Base-by-base conservation (phyloP, 2,888 invertebrate genomes). In the Ommatoiulus sabulosus region DNA sequence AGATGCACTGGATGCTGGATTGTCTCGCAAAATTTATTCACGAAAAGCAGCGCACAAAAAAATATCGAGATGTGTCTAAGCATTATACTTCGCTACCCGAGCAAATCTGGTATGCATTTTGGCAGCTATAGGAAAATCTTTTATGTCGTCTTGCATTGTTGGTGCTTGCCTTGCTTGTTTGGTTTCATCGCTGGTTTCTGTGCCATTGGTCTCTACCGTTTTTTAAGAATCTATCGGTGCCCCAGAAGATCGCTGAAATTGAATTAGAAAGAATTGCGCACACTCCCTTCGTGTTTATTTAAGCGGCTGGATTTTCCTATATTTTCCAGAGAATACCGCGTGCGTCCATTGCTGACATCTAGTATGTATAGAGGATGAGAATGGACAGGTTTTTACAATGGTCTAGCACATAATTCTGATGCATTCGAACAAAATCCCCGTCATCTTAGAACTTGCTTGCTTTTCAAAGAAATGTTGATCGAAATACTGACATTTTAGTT, bases 11-110 rank as follows among this genome's bases (percentile, higher is more conserved):
- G 72, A 72, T 72, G 72, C 72, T 72, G 72, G 72, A 72, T 72
- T 72, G 72, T 72, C 72, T 72, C 5, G 72, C 72, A 24, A 72
- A 72, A 72, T 72, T 72, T 72, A 72, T 72, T 72, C 72, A 72
- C 20, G 72, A 72, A 72, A 63, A 63, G 63, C 20, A 63, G n/a
- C 20, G 63, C 20, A n/a, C 17, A 17, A 72, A 72, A 72, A 72
- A 72, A 72, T 24, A 72, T 0, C 72, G 72, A 72, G 72, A 72
- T 72, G 72, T 72, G 20, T 72, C 24, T 63, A 15, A 20, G 72
- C 72, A 72, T 72, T 72, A 72, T 72, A 72, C 72, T 72, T 72
- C 72, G 72, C 72, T 72, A 72, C 72, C 24, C 72, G 8, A 72
- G 72, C 72, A 72, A 5, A 72, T 72, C 72, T 72, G 3, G 17